Evolutionary conservation across 2,113 vertebrate genomes (phyloP).

Genomic region (Anoplopoma fimbria): DNA sequence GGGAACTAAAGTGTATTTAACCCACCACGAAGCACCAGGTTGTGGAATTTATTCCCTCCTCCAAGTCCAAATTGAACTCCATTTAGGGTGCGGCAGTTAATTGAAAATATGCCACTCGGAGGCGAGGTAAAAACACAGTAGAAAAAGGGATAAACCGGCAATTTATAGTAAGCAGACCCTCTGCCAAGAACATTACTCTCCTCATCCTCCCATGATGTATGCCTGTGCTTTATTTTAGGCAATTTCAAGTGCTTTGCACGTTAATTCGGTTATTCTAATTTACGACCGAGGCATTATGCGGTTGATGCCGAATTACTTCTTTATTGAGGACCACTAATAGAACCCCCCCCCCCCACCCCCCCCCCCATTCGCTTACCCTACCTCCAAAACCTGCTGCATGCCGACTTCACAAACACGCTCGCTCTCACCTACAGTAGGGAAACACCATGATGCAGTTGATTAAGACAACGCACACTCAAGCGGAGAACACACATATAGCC

Average conservation of each 20-base stretch:
- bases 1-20: constrained; percentile 46
- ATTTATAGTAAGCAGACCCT: constrained; percentile 56
- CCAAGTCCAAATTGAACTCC: constrained; percentile 55
- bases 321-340: constrained; percentile 66
- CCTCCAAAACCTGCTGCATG: constrained; percentile 33
- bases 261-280: constrained; percentile 76
- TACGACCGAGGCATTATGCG: constrained; percentile 67
- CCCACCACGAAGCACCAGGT: constrained; percentile 29
- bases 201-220: constrained; percentile 62
- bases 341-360: neutral
- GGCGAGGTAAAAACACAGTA: constrained; percentile 51
- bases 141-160: constrained; percentile 60
- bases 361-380: neutral
- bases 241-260: constrained; percentile 69
- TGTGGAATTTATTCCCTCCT: constrained; percentile 39
- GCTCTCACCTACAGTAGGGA: constrained; percentile 3
- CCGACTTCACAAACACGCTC: constrained; percentile 36
- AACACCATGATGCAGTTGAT: constrained; percentile 47
- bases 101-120: constrained; percentile 54
- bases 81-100: constrained; percentile 54
- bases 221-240: constrained; percentile 70
- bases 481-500: constrained; percentile 26
- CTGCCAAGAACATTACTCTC: constrained; percentile 63
- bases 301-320: constrained; percentile 70
- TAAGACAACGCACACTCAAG: constrained; percentile 50